Base-by-base conservation (phyloP, 2,113 vertebrate species). In the Myotis lucifugus region DNA sequence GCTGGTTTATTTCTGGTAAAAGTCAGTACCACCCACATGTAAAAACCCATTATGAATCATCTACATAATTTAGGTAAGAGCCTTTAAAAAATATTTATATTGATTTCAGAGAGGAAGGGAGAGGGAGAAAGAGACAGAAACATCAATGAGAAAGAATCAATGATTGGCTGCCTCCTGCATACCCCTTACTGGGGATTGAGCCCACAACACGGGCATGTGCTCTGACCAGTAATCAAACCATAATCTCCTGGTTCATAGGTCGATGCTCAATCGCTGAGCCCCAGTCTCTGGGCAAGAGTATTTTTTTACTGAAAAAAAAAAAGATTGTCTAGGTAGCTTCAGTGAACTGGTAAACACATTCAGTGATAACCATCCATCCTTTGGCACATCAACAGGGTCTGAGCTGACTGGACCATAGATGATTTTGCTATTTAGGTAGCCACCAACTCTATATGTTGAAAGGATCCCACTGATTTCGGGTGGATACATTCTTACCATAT, bases 1-100 rank as follows among this genome's bases (percentile, higher is more conserved):
- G 61, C 64, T 94, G 56, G 37, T 83, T 93, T 96, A 95, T 91
- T 97, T 91, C 85, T 66, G 77, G 82, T 50, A 90, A 93, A 92
- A 96, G 72, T 46, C 70, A 73, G 72, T 61, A 74, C 82, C 42
- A 56, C 88, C 94, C 70, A 85, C 85, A 18, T 73, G 85, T 32
- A 61, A 92, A 82, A 61, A 84, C 79, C 74, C 46, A 76, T 90
- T 93, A 64, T 70, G 85, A 96, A 67, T 94, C 93, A 93, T 46
- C 61, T 89, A 56, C 52, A 73, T 85, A 93, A 85, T 92, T 92
- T 69, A 93, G 92, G 66, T 87, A 84, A 82, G 25, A 61, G 59
- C 27, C 25, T 61, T 61, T 61, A 12, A 61, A 59, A 56, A 61
- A 61, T 61, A 27, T 61, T 61, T 61, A 27, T 25, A 4, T 61